Base-by-base conservation (phyloP, 2,797 vertebrate species). In the Pseudotriccus pelzelni region DNA sequence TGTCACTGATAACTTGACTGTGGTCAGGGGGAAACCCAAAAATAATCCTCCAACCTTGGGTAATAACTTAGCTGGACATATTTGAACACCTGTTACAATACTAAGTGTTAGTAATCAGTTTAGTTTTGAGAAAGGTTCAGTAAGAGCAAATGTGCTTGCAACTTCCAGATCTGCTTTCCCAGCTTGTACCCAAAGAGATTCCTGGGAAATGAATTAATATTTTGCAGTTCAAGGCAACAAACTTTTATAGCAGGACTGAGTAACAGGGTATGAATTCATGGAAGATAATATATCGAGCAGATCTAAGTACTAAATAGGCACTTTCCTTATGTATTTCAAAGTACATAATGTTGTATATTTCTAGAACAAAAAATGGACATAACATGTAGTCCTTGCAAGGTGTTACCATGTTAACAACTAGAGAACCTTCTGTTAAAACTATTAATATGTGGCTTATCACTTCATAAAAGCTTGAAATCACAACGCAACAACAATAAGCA, bases 391-490 rank as follows among this genome's bases (percentile, higher is more conserved):
- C 64, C 93, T 72, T 76, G 85, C 75, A 93, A 94, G 94, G 96
- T 94, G 96, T 96, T 80, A 96, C 73, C 72, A 88, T 84, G 95
- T 89, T 94, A 93, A 96, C 96, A 92, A 60, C 84, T 94, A 82
- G 43, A 70, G 74, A 80, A 73, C 90, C 81, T 94, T 94, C 92
- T 90, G 58, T 60, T 94, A 94, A 94, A 97, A 81, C 91, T 70
- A 96, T 94, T 97, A 96, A 80, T 93, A 86, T 70, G 72, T 74
- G 75, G 93, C 91, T 96, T 97, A 82, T 73, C 90, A 94, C 85
- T 91, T 91, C 84, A 97, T 95, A 96, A 94, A 96, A 96, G 64
- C 47, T 68, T 93, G 80, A 94, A 91, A 86, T 93, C 74, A 89
- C 80, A 94, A 44, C 0, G 19, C 82, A 91, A 80, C 58, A 89